Base-by-base conservation (phyloP, 2,797 vertebrate species). In the Danio aesculapii region DNA sequence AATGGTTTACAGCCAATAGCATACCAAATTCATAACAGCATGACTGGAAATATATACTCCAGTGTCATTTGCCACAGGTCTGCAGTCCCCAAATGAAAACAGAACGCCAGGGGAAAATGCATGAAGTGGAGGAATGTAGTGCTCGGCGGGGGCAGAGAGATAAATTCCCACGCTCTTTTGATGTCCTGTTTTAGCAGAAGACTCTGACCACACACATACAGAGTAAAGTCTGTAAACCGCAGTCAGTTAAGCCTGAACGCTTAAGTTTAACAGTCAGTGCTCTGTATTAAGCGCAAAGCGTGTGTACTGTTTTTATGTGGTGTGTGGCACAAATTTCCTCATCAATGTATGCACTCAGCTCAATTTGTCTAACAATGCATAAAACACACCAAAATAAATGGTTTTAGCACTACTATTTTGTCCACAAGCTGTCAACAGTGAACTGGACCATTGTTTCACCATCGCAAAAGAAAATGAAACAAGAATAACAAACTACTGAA, bases 21-120 rank as follows among this genome's bases (percentile, higher is more conserved):
- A 61, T 79, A 46, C 16, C 63, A 68, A 41, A 80, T 53, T 80
- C 10, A 73, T 72, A 64, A 73, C 12, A 71, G 17, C 69, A 73
- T 41, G 61, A 66, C 69, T 80, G 59, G 39, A 73, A 80, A 57
- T 66, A 80, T 73, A 79, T 49, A 79, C 67, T 43, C 17, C 5
- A 53, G 47, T 21, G 76, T 70, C 53, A 61, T 70, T 78, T 61
- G 55, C 19, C 66, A 61, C 66, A 70, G 44, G 47, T 71, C 47
- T 17, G 8, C 5, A 2, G 44, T 50, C 76, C 64, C 55, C 41
- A 78, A 79, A 64, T 39, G 61, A 72, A 72, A 66, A 49, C 43
- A 57, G 41, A 71, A 41, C 12, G 39, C 67, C 77, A 70, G 19
- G 17, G 66, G 53, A 46, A 63, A 11, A 47, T 66, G 13, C 78